Percentiles rank a stretch among this genome's conserved stretches.
These are phyloP conservation scores for Heteropelma amictum DNA, from an alignment of 2,888 invertebrate species.

Conservation along the genomic window DNA sequence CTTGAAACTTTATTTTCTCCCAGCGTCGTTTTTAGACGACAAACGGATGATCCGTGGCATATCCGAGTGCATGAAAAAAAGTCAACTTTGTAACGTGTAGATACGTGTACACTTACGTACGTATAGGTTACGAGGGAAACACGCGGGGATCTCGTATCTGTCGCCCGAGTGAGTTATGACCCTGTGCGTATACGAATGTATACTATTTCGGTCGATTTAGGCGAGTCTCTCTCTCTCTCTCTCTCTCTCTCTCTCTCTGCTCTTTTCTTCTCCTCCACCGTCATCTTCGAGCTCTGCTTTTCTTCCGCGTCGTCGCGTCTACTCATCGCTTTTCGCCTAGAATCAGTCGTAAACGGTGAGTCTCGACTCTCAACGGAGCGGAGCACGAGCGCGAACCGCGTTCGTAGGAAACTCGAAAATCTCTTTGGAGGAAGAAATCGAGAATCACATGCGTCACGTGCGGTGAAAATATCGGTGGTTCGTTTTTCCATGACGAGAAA, in stretches of 20 bases:
- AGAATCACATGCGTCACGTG: too few species aligned
- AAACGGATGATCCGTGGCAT: too few species aligned
- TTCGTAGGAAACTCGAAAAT: too few species aligned
- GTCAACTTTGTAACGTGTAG: neutral
- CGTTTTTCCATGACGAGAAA: too few species aligned
- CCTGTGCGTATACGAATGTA: slow-evolving; percentile 48
- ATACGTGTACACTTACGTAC: neutral
- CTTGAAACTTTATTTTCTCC: too few species aligned
- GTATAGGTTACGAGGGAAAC: slow-evolving; percentile 13
- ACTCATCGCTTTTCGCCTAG: slow-evolving; percentile 49
- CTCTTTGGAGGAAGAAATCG: too few species aligned
- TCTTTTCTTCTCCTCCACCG: slow-evolving; percentile 25
- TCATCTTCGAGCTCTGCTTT: slow-evolving; percentile 31
- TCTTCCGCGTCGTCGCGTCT: slow-evolving; percentile 40
- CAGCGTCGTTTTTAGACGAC: too few species aligned
- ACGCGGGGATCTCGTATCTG: slow-evolving; percentile 41
- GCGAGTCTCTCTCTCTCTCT: slow-evolving; percentile 41
- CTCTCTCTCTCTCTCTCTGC: slow-evolving; percentile 23
- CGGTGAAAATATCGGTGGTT: too few species aligned
- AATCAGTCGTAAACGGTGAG: slow-evolving; percentile 37
- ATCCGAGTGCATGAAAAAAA: too few species aligned
- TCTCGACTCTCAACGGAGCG: slow-evolving; percentile 34
- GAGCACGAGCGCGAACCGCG: too few species aligned
- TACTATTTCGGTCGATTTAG: slow-evolving; percentile 55
- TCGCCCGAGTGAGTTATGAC: slow-evolving; percentile 54